phyloP scores from a whole-genome alignment of 2,797 vertebrate genomes.

The Miichthys miiuy region DNA sequence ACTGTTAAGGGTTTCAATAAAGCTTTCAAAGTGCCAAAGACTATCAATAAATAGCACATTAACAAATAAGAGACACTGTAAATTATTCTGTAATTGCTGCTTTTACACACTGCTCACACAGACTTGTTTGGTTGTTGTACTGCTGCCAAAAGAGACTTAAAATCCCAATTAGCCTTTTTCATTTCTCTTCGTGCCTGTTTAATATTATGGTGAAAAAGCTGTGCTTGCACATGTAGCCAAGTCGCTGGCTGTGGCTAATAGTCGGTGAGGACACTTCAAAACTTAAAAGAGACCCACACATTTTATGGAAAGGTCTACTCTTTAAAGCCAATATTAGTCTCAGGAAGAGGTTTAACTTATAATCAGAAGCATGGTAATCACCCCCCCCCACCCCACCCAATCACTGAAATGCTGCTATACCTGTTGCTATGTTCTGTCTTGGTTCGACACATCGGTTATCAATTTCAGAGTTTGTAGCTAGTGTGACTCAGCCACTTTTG shows the following conservation, averaged over 20 bases:
- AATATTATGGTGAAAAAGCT: conserved; percentile 58
- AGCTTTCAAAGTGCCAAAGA: conserved; percentile 69
- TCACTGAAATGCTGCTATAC: conserved; percentile 73
- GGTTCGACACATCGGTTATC: conserved; percentile 44
- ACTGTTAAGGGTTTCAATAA: conserved; percentile 46
- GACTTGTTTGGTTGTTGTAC: conserved; percentile 44
- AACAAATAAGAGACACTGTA: conserved; percentile 69
- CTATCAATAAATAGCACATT: conserved; percentile 72
- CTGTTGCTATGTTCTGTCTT: conserved; percentile 66
- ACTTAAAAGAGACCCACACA: conserved; percentile 61
- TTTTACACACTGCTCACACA: conserved; percentile 49
- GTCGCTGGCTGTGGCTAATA: conserved; percentile 40
- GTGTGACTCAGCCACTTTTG: conserved; percentile 89
- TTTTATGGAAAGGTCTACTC: conserved; percentile 66
- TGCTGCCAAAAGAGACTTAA: conserved; percentile 33
- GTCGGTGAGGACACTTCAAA: conserved; percentile 62
- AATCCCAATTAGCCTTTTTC: conserved; percentile 20
- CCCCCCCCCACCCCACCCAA: conserved; percentile 23
- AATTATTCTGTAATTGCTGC: conserved; percentile 59
- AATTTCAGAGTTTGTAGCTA: neutral
- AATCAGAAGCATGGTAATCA: conserved; percentile 71
- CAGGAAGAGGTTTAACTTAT: conserved; percentile 70
- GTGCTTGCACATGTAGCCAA: conserved; percentile 59
- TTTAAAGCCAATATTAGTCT: conserved; percentile 80
- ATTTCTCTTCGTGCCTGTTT: conserved; percentile 26